Conservation (phyloP, 2,113 vertebrate species). For the Sardina pilchardus region DNA sequence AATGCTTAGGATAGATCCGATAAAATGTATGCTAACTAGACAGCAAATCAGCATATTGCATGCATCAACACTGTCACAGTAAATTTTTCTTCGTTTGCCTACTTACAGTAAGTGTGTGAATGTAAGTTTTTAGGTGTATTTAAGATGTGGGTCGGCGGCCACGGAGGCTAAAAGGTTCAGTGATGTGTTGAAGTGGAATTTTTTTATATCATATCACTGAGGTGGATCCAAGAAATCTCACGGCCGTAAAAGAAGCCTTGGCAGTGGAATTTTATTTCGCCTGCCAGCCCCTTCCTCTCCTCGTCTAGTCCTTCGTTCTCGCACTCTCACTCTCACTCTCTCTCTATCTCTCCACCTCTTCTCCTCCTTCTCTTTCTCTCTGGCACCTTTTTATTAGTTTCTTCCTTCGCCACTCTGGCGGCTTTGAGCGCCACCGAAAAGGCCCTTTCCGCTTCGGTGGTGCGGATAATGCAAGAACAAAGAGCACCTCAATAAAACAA, state of each 20-base stretch:
- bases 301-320: neutral
- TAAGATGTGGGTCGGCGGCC: neutral
- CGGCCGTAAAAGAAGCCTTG: neutral
- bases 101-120: neutral
- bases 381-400: constrained; percentile 51
- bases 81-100: too few relatives aligned
- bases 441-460: constrained; percentile 64
- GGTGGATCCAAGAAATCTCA: neutral
- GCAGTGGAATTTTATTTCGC: constrained; percentile 24
- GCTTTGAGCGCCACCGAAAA: constrained; percentile 48
- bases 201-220: neutral
- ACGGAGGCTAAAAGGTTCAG: neutral
- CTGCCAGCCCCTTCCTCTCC: constrained; percentile 27
- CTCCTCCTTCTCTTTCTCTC: constrained; percentile 31
- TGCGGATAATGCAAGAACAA: constrained; percentile 67
- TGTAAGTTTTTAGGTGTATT: neutral
- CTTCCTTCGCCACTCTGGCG: neutral
- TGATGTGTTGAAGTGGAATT: neutral
- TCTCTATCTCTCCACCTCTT: neutral
- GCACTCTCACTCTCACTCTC: neutral
- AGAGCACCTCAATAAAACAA: constrained; percentile 68
- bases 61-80: constrained; percentile 28
- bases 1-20: neutral
- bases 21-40: neutral
- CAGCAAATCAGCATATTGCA: neutral